Conservation (phyloP, 2,888 invertebrate species). For the Meandrusa payeni region DNA sequence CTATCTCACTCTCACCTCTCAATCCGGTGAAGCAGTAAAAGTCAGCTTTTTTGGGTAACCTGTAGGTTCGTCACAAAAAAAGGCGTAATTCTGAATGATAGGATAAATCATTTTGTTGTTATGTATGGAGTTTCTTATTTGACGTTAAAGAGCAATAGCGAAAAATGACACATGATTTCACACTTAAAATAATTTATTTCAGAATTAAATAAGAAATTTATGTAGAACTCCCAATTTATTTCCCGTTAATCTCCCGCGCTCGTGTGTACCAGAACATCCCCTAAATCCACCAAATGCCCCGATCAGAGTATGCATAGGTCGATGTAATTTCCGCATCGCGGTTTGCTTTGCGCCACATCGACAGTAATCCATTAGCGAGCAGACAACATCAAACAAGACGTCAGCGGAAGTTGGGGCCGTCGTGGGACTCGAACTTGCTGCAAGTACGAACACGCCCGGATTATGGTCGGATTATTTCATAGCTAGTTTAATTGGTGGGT, state of each 20-base stretch:
- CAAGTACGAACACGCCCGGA: slow-evolving; percentile 12
- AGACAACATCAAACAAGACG: slow-evolving; percentile 40
- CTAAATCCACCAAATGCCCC: slow-evolving; percentile 1
- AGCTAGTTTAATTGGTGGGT: slow-evolving; percentile 4
- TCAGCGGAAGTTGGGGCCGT: slow-evolving; percentile 18
- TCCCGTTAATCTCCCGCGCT: not conserved
- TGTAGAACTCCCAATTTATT: too few species aligned
- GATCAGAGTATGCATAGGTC: slow-evolving; percentile 14
- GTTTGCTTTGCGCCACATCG: slow-evolving; percentile 27
- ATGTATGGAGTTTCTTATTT: too few species aligned
- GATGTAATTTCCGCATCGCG: slow-evolving; percentile 29
- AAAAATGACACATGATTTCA: too few species aligned
- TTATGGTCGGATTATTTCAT: slow-evolving; percentile 4
- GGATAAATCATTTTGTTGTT: too few species aligned
- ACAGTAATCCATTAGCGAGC: slow-evolving; percentile 28
- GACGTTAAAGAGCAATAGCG: too few species aligned
- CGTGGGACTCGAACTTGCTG: slow-evolving; percentile 5
- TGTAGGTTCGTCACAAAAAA: too few species aligned
- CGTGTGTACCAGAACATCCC: not conserved
- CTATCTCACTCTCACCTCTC: too few species aligned
- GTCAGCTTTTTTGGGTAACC: too few species aligned
- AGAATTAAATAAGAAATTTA: too few species aligned
- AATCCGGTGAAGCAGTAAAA: too few species aligned
- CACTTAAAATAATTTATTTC: too few species aligned
- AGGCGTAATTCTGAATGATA: too few species aligned